A percentile compares a stretch with the other conserved stretches of the same genome.
Evolutionary conservation across 2,888 invertebrate genomes (phyloP).

Genomic region (Clusia tigrina): DNA sequence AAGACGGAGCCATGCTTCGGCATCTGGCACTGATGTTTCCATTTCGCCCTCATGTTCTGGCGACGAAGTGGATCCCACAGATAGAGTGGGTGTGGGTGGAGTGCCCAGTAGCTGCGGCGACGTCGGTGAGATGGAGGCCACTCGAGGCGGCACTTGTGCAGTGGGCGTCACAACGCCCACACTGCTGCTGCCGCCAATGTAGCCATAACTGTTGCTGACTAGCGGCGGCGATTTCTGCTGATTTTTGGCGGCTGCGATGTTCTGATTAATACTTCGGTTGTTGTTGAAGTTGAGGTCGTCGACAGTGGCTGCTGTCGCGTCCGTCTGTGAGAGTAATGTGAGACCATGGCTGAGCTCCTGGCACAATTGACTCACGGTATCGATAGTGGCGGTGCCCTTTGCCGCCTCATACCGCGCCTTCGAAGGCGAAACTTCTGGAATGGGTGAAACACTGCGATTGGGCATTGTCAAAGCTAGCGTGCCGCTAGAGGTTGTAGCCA

Average conservation of each 20-base stretch:
- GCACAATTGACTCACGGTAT: conserved; percentile 76
- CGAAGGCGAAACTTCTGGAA: conserved; percentile 77
- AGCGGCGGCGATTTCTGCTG: conserved; percentile 35
- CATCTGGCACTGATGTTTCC: conserved; percentile 72
- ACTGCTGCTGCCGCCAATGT: conserved; percentile 24
- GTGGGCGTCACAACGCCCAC: conserved; percentile 49
- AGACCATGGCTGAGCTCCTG: conserved; percentile 78
- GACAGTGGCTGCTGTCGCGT: conserved; percentile 55
- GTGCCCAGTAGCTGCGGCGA: conserved; percentile 34
- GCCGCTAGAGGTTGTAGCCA: conserved; percentile 51
- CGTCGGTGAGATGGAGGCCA: conserved; percentile 65
- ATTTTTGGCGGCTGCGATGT: conserved; percentile 63
- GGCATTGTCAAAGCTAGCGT: conserved; percentile 52
- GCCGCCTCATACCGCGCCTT: conserved; percentile 57
- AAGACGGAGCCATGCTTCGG: conserved; percentile 84
- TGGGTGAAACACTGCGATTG: conserved; percentile 73
- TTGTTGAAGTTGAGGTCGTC: conserved; percentile 69
- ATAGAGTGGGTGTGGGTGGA: conserved; percentile 47
- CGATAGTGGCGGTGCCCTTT: conserved; percentile 48
- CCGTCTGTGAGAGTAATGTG: conserved; percentile 71
- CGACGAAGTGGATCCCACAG: conserved; percentile 37
- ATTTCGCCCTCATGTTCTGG: conserved; percentile 43
- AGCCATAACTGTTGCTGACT: conserved; percentile 38
- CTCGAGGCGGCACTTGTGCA: conserved; percentile 70
- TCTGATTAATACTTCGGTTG: conserved; percentile 68